Evolutionary conservation across 2,888 invertebrate genomes (phyloP), one percentile per base, ranked within the genome.

Genomic region (Elysia crispata): DNA sequence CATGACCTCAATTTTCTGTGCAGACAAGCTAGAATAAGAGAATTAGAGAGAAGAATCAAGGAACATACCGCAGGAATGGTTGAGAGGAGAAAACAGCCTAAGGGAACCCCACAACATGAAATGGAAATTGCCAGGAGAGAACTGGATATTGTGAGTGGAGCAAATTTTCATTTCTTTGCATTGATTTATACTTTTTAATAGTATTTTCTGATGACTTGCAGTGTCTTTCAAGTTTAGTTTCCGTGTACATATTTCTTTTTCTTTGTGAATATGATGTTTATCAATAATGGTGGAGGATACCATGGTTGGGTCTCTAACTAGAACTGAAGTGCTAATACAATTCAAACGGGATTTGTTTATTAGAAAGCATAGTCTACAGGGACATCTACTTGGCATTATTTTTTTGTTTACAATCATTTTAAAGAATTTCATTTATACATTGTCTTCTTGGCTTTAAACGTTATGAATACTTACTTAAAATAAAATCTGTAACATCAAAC

Each of bases 21-120:
- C 70, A 83, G 83, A 62, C 66, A 75, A 66, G 70, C 77, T 15
- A 77, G 89, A 80, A 91, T 91, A 69, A 82, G 86, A 76, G 90
- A 91, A 77, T 82, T 91, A 57, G 90, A 91, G 81, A 85, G 83
- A 25, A 85, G 87, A 69, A 90, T 91, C 57, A 90, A 89, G 78
- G 81, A 86, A 5, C 91, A 91, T 85, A 90, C 89, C 31, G 79
- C 86, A 77, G 83, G 84, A 50, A 91, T 91, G 91, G 85, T 87
- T 49, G 89, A 91, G 33, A 83, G 91, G 66, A 82, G 91, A 31
- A 86, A 86, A 79, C 82, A 86, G 73, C 90, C 90, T 0, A 89
- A 88, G 75, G 91, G 90, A 1, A 87, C 88, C 5, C 90, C 91
- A 0, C 89, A 90, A 79, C 88, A 90, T 57, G 91, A 91, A 76